Evolutionary conservation across 2,113 vertebrate species (phyloP).

Genomic region (Mungos mungo): DNA sequence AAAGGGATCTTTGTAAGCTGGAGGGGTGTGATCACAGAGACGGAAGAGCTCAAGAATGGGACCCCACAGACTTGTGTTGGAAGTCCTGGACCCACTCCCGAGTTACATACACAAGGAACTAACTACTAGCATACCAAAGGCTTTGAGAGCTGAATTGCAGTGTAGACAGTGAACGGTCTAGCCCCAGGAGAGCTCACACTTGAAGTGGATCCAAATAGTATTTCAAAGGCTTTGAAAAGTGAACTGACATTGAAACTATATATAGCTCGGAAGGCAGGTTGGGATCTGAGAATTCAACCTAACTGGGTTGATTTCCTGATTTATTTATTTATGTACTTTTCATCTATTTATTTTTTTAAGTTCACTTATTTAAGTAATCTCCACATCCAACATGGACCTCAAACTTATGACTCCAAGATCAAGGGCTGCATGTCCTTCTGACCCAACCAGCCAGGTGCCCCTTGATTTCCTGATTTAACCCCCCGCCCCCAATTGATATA

Average conservation of each 20-base stretch:
- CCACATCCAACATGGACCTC: too few species aligned
- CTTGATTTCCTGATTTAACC: too few species aligned
- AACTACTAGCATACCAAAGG: neutral
- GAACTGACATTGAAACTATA: neutral
- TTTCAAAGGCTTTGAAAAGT: neutral
- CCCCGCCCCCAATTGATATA: neutral
- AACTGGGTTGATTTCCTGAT: neutral
- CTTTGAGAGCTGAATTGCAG: neutral
- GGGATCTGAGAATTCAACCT: neutral
- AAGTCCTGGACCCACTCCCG: neutral
- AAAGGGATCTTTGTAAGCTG: neutral
- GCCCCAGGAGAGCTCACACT: neutral
- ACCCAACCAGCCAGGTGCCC: too few species aligned
- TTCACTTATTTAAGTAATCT: too few species aligned
- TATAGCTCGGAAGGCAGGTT: neutral
- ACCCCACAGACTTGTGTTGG: neutral
- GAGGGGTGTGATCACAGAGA: neutral
- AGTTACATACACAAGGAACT: neutral
- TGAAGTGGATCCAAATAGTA: neutral
- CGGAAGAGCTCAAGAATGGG: neutral
- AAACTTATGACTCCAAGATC: too few species aligned
- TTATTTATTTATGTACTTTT: neutral
- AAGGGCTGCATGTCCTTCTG: too few species aligned
- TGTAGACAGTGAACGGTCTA: neutral
- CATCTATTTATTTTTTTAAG: too few species aligned